Conservation (phyloP, 2,888 invertebrate species). For the Tenthredo distinguenda region DNA sequence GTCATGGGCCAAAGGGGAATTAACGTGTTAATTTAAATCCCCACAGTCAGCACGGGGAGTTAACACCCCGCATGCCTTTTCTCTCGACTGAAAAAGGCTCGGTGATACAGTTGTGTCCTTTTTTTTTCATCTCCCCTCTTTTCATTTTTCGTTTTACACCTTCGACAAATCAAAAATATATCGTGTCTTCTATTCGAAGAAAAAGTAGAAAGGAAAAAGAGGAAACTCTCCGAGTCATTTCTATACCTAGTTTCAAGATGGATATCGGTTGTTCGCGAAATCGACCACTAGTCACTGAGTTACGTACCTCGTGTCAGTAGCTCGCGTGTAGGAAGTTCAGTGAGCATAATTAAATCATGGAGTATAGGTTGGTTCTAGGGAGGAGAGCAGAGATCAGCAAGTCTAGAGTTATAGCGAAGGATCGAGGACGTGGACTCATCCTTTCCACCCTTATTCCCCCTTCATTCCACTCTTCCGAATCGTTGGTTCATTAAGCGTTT, state of each 20-base stretch:
- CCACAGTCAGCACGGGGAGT: constrained; percentile 1
- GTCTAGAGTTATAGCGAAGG: constrained; percentile 7
- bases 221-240: background rate
- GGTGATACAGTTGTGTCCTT: background rate
- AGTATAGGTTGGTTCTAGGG: background rate
- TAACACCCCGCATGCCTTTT: background rate
- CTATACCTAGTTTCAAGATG: background rate
- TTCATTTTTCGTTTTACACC: background rate
- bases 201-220: background rate
- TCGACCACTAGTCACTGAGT: background rate
- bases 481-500: constrained; percentile 48
- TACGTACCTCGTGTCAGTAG: background rate
- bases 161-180: background rate
- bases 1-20: background rate
- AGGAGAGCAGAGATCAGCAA: constrained; percentile 40
- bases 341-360: background rate
- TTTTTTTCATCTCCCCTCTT: background rate
- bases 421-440: constrained; percentile 6
- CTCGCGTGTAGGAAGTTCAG: background rate
- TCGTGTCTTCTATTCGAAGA: background rate
- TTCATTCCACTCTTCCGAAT: constrained; percentile 48
- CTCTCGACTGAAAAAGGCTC: background rate
- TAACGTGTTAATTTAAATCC: constrained; percentile 18
- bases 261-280: background rate
- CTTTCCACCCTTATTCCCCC: constrained; percentile 26